Conservation (phyloP, 2,888 invertebrate genomes). For the Boloria euphrosyne region DNA sequence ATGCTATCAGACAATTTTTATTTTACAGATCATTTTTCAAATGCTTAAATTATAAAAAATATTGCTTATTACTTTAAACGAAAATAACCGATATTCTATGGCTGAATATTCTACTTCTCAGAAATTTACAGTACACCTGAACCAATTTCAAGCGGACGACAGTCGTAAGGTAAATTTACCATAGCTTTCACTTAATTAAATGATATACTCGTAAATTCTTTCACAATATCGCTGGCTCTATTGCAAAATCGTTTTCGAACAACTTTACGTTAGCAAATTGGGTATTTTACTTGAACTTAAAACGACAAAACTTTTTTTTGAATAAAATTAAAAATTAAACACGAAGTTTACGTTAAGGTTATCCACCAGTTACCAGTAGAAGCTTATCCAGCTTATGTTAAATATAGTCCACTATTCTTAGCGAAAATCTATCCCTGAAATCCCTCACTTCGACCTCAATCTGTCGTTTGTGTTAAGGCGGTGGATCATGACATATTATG, state of each 20-base stretch:
- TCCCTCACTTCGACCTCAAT: neutral
- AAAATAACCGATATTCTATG: too few relatives aligned
- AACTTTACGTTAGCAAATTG: neutral
- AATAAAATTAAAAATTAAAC: too few relatives aligned
- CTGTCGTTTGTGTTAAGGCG: neutral
- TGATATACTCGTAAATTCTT: conserved; percentile 1
- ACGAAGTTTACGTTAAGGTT: too few relatives aligned
- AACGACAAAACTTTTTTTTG: too few relatives aligned
- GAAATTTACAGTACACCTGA: neutral
- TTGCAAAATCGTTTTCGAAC: neutral
- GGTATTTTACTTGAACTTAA: too few relatives aligned
- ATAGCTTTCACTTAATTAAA: conserved; percentile 1
- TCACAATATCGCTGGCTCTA: neutral
- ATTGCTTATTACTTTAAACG: too few relatives aligned
- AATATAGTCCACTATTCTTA: neutral
- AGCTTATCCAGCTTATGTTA: neutral
- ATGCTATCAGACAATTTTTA: neutral
- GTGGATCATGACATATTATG: conserved; percentile 1
- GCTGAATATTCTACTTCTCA: neutral
- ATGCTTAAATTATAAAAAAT: too few relatives aligned
- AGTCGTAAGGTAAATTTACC: conserved; percentile 2
- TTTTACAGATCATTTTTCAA: too few relatives aligned
- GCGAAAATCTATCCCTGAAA: neutral
- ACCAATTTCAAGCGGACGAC: neutral
- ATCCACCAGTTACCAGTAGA: too few relatives aligned